Evolutionary conservation across 2,113 vertebrate species (phyloP), one percentile per base, ranked within the genome.

Genomic region (Mirza zaza): DNA sequence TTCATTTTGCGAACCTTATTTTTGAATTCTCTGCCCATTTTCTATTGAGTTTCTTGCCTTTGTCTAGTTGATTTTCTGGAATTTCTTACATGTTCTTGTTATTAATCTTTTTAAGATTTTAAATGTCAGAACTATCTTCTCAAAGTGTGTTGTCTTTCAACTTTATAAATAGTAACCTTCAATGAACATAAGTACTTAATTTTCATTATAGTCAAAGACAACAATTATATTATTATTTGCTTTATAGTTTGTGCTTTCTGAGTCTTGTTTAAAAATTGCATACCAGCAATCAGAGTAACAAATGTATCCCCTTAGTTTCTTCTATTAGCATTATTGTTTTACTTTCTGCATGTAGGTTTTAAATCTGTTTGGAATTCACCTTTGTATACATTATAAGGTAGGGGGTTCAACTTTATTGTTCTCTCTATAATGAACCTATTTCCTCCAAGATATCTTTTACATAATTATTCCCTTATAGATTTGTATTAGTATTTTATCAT

Each of bases 331-430:
- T 32, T 73, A 81, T 80, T 86, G 5, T 45, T 96, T 96, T 67
- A 67, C 6, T 93, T 87, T 83, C 55, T 29, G 39, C 29, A 48
- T 42, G 18, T 61, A 39, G 17, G 8, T 77, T 96, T 70, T 71
- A 87, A 93, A 95, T 95, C 9, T 48, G 32, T 79, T 89, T 96
- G 34, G 5, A 94, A 71, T 97, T 59, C 52, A 80, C 32, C 29
- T 92, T 88, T 85, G 25, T 59, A 23, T 45, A 20, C 45, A 68
- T 9, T 52, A 10, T 48, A 86, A 48, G 3, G 14, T 50, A 67
- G 12, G 29, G 36, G 1, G 0, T 77, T 90, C 48, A 87, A 45
- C 34, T 92, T 71, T 71, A 68, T 55, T 48, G 3, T 29, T 55
- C 3, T 70, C 39, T 10, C 71, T 76, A 45, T 70, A 87, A 73